A percentile compares a stretch with the other conserved stretches of the same genome.
Evolutionary conservation across 2,113 vertebrate species (phyloP).

Genomic region (Chaetorhynchus papuensis): DNA sequence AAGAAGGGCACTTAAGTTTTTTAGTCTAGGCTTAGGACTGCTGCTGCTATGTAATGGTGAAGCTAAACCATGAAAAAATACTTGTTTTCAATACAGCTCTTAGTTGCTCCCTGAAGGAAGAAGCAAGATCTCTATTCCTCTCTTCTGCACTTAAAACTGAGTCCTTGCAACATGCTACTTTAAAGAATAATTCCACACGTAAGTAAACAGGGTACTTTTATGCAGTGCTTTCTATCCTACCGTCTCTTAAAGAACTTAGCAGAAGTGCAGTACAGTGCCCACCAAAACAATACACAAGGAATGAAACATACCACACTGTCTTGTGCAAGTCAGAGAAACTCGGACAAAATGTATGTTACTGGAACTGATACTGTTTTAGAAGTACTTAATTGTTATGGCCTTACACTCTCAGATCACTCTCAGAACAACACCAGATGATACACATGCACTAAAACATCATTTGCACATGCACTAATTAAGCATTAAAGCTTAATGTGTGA

Average conservation of each 20-base stretch:
- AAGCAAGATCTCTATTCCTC: background rate
- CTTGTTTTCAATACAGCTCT: background rate
- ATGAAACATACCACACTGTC: rapidly evolving
- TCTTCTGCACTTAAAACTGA: background rate
- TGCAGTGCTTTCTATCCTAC: background rate
- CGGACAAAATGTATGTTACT: background rate
- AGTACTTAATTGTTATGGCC: background rate
- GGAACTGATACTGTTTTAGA: background rate
- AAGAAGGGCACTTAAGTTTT: background rate
- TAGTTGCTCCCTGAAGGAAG: background rate
- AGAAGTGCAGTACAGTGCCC: background rate
- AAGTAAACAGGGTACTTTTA: background rate
- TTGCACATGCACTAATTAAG: too few species aligned
- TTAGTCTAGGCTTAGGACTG: background rate
- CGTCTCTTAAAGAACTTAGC: background rate
- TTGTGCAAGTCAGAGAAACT: background rate
- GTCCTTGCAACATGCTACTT: background rate
- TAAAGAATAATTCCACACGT: background rate
- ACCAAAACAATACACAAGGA: background rate
- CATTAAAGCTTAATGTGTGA: background rate
- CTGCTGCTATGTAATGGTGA: background rate
- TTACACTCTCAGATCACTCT: background rate
- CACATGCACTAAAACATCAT: too few species aligned
- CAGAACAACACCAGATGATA: background rate
- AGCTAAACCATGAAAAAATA: background rate